A percentile compares a stretch with the other conserved stretches of the same genome.
Evolutionary conservation across 2,888 invertebrate species (phyloP).

Genomic region (Rosalia funebris): DNA sequence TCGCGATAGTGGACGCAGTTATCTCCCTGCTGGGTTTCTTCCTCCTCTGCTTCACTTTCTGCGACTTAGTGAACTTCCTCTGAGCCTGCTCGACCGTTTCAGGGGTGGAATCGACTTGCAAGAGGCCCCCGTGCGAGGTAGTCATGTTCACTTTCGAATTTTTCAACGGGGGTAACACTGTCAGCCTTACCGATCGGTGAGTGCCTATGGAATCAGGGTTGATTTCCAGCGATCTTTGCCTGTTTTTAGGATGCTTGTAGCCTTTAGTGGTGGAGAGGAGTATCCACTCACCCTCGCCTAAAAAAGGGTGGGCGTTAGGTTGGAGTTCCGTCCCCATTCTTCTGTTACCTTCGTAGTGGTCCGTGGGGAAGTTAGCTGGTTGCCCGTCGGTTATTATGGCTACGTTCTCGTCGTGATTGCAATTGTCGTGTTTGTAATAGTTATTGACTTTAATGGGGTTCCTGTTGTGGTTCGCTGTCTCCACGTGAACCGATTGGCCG

Average conservation of each 20-base stretch:
- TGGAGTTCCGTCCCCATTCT: constrained; percentile 56
- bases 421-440: constrained; percentile 40
- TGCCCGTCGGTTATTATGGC: constrained; percentile 68
- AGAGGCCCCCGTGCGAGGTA: constrained; percentile 77
- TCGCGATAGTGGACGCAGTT: constrained; percentile 27
- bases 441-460: constrained; percentile 24
- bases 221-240: constrained; percentile 56
- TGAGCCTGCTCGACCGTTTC: constrained; percentile 75
- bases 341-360: constrained; percentile 28
- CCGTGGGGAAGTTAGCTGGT: constrained; percentile 67
- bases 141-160: constrained; percentile 72
- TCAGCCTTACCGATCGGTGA: constrained; percentile 66
- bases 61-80: constrained; percentile 61
- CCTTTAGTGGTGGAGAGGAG: constrained; percentile 81
- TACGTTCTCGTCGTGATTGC: constrained; percentile 36
- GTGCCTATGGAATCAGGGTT: constrained; percentile 50
- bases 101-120: constrained; percentile 79
- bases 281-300: constrained; percentile 82
- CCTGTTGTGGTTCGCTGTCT: constrained; percentile 33
- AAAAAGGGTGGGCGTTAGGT: constrained; percentile 70
- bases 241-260: constrained; percentile 67
- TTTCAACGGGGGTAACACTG: constrained; percentile 77
- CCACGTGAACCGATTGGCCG: constrained; percentile 53
- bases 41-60: constrained; percentile 46
- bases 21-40: constrained; percentile 33